A percentile compares a stretch with the other conserved stretches of the same genome.
Evolutionary conservation across 1,140 invertebrate genomes (phyloP).

Genomic region (Drosophila nikananu): DNA sequence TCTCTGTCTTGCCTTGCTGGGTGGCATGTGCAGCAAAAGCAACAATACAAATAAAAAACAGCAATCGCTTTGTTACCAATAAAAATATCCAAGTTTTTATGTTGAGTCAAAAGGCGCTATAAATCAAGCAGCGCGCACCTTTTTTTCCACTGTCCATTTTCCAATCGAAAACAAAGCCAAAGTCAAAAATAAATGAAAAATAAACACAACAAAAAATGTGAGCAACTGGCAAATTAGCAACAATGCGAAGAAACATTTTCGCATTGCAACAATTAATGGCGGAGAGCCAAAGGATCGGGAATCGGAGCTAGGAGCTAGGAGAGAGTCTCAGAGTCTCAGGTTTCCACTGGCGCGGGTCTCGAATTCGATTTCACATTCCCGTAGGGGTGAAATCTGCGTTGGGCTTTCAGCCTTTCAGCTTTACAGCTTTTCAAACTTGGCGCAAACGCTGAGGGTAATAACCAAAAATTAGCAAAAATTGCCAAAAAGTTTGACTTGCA

Average conservation of each 20-base stretch:
- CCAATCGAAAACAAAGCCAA: constrained; percentile 32
- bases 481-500: constrained; percentile 82
- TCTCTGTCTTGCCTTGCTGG: constrained; percentile 34
- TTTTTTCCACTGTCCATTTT: constrained; percentile 41
- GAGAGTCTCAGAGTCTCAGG: not conserved
- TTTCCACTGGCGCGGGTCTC: constrained; percentile 23
- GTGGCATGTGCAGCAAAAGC: constrained; percentile 68
- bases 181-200: not conserved
- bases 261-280: constrained; percentile 79
- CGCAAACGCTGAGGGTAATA: constrained; percentile 78
- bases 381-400: constrained; percentile 83
- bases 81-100: constrained; percentile 78
- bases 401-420: constrained; percentile 42
- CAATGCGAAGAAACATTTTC: constrained; percentile 72
- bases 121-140: constrained; percentile 74
- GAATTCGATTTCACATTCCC: constrained; percentile 83
- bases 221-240: constrained; percentile 69
- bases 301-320: constrained; percentile 15
- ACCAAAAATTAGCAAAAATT: constrained; percentile 84
- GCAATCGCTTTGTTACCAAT: constrained; percentile 69
- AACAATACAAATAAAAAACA: constrained; percentile 34
- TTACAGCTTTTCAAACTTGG: constrained; percentile 32
- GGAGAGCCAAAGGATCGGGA: constrained; percentile 46
- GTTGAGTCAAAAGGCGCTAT: constrained; percentile 79
- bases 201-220: constrained; percentile 27